phyloP scores from a whole-genome alignment of 1,140 invertebrate species.

The Metopolophium dirhodum region DNA sequence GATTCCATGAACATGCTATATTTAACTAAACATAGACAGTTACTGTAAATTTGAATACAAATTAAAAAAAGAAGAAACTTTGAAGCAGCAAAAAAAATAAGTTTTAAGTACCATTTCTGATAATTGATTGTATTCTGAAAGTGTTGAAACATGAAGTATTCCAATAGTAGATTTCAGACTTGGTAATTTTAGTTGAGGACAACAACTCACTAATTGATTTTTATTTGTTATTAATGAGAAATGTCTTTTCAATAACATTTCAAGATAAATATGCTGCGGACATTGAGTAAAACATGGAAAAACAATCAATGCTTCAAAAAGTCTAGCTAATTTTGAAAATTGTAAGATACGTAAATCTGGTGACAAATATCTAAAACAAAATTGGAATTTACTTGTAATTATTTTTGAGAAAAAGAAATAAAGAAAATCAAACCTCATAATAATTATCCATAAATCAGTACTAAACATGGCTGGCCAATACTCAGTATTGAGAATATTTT shows the following conservation, averaged over 20 bases:
- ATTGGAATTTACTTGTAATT: background rate
- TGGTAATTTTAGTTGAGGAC: conserved; percentile 24
- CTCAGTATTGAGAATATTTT: background rate
- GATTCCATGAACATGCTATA: background rate
- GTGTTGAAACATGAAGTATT: conserved; percentile 43
- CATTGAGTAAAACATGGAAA: conserved; percentile 13
- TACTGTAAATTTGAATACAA: background rate
- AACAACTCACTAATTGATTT: background rate
- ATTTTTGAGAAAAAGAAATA: background rate
- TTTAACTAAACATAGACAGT: background rate
- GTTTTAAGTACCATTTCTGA: conserved; percentile 42
- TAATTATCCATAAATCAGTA: conserved; percentile 37
- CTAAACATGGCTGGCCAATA: conserved; percentile 38
- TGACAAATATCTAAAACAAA: conserved; percentile 19
- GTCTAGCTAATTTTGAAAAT: conserved; percentile 36
- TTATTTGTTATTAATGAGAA: conserved; percentile 19
- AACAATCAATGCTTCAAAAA: background rate
- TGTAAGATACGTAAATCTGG: background rate
- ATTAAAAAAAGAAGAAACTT: background rate
- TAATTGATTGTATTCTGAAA: background rate
- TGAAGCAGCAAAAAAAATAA: background rate
- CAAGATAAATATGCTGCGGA: conserved; percentile 39
- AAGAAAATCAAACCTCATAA: conserved; percentile 23
- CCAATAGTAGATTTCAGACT: conserved; percentile 32
- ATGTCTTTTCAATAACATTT: conserved; percentile 31